phyloP scores from a whole-genome alignment of 2,888 invertebrate species.

The Drosophila villosipedis region DNA sequence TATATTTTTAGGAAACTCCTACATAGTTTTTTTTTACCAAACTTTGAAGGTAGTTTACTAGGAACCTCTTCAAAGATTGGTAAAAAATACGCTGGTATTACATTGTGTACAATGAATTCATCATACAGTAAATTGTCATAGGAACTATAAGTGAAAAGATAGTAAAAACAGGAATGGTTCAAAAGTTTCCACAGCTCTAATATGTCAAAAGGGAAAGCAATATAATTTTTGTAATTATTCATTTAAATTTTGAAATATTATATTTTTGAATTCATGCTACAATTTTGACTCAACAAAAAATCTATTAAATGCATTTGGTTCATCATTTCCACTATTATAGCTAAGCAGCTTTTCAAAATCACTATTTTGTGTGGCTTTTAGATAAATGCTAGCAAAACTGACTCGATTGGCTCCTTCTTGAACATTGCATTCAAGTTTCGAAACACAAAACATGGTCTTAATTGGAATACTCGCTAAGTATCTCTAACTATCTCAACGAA shows the following conservation, averaged over 20 bases:
- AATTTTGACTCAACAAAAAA: background rate
- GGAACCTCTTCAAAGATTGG: background rate
- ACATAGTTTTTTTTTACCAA: background rate
- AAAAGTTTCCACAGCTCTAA: background rate
- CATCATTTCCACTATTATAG: background rate
- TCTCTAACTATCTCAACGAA: no score
- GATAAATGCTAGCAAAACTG: background rate
- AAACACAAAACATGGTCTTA: no score
- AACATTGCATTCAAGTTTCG: background rate
- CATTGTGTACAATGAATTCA: background rate
- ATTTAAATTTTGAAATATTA: background rate
- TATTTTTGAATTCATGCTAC: background rate
- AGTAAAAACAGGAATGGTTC: background rate
- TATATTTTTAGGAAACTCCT: background rate
- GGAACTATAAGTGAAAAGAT: background rate
- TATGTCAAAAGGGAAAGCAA: background rate
- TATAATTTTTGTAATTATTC: background rate
- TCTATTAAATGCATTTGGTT: background rate
- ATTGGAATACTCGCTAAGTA: no score
- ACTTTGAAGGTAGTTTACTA: no score
- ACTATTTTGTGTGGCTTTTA: background rate
- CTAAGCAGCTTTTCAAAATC: background rate
- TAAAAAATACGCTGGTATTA: background rate
- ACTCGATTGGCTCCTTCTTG: background rate
- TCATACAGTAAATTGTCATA: background rate